Evolutionary conservation across 2,113 vertebrate genomes (phyloP).

Genomic region (Hydropotes inermis): DNA sequence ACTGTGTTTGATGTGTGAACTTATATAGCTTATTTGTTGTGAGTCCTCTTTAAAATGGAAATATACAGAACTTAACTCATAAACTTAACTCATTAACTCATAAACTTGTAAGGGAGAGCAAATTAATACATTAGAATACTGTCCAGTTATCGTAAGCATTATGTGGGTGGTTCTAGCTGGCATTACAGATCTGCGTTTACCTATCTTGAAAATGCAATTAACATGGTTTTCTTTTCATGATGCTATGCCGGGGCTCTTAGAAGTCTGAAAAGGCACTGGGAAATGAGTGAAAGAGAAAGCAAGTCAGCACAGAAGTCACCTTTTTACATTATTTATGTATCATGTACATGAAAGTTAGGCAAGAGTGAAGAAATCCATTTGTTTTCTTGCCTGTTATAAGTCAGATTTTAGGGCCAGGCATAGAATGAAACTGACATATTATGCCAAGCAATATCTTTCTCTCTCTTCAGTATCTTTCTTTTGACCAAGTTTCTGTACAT

Average conservation of each 20-base stretch:
- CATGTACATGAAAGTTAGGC: background rate
- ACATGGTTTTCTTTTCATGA: background rate
- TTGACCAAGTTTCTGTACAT: background rate
- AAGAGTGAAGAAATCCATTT: slow-evolving; percentile 29
- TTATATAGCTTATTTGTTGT: background rate
- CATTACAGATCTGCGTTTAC: background rate
- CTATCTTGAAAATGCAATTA: background rate
- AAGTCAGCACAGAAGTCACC: slow-evolving; percentile 14
- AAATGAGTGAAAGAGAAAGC: background rate
- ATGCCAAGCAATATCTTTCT: background rate
- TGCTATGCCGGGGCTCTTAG: background rate
- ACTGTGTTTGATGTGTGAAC: background rate
- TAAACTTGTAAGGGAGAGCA: background rate
- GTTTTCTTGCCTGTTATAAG: slow-evolving; percentile 24
- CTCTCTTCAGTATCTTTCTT: background rate
- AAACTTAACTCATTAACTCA: background rate
- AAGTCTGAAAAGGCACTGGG: background rate
- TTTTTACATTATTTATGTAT: slow-evolving; percentile 53
- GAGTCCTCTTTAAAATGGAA: background rate
- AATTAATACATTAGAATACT: background rate
- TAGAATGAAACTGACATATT: slow-evolving; percentile 3
- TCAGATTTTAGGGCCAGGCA: background rate
- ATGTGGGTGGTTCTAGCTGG: background rate
- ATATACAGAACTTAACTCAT: background rate
- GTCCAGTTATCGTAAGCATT: background rate